A percentile compares a stretch with the other conserved stretches of the same genome.
These are phyloP conservation scores for Bacillus rossius DNA, from an alignment of 1,140 invertebrate species.

Conservation along the genomic window DNA sequence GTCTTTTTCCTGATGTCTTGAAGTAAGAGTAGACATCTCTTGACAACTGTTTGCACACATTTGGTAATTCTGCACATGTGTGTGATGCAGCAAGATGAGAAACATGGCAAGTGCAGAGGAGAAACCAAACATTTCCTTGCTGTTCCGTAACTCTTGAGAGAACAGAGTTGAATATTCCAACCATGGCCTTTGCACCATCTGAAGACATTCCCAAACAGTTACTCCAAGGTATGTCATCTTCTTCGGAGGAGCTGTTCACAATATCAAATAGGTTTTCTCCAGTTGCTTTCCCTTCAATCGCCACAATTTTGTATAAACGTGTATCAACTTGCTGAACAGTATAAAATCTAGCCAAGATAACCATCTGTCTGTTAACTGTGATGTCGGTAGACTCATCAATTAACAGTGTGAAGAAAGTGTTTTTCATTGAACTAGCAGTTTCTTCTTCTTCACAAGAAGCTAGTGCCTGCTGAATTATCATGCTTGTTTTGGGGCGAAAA, in stretches of 20 bases:
- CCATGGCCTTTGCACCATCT: background rate
- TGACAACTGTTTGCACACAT: background rate
- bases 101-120: background rate
- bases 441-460: background rate
- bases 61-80: background rate
- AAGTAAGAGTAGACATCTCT: background rate
- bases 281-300: background rate
- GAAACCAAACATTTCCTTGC: background rate
- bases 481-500: background rate
- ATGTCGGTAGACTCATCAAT: no score
- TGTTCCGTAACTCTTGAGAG: background rate
- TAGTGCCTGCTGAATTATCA: background rate
- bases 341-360: background rate
- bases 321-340: background rate
- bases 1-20: background rate
- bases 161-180: background rate
- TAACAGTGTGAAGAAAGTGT: background rate
- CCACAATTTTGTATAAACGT: background rate
- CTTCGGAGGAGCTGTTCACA: background rate
- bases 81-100: background rate
- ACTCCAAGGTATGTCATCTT: background rate
- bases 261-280: background rate
- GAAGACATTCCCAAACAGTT: background rate
- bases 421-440: background rate
- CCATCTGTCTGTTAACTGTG: background rate